Conservation (phyloP, 2,888 invertebrate species). For the Stratiomys singularior region DNA sequence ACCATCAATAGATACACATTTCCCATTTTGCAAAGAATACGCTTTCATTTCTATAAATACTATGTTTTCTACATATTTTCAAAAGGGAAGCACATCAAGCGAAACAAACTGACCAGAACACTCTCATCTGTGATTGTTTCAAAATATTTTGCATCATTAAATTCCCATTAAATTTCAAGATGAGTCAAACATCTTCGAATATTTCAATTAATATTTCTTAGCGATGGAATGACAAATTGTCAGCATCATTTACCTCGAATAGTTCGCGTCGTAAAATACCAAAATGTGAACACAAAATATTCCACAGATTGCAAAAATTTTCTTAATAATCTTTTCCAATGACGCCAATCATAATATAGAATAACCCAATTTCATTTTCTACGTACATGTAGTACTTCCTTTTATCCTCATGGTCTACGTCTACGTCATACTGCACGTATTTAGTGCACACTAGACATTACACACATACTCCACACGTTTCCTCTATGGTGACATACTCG, state of each 20-base stretch:
- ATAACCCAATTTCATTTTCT: not conserved
- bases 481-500: no score
- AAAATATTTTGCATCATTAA: no score
- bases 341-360: not conserved
- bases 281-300: not conserved
- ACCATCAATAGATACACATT: no score
- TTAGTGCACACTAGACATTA: not conserved
- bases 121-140: no score
- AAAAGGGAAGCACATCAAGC: no score
- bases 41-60: no score
- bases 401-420: not conserved
- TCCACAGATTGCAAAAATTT: not conserved
- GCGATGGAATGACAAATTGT: not conserved
- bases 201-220: not conserved
- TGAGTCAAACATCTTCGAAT: no score
- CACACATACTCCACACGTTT: no score
- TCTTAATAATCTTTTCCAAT: conserved; percentile 28
- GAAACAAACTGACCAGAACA: no score
- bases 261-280: not conserved
- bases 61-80: no score
- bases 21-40: no score
- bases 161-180: no score
- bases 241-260: not conserved
- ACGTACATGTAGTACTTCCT: not conserved
- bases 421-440: not conserved